Conservation (phyloP, 2,888 invertebrate species). For the Eugnorisma glareosa region DNA sequence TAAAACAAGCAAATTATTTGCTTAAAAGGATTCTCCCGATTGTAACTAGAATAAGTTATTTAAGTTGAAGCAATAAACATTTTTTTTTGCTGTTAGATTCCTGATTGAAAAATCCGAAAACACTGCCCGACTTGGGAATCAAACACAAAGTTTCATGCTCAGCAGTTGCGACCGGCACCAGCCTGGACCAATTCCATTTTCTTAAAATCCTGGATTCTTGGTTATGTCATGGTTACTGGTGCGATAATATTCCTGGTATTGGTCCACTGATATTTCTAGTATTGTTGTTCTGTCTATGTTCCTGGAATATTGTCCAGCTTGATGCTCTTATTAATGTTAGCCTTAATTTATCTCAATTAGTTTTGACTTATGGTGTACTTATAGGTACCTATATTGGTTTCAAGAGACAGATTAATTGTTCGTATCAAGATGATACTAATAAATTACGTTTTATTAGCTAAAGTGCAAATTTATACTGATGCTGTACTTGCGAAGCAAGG, state of each 20-base stretch:
- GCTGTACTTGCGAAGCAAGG: not conserved
- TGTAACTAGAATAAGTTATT: too few species aligned
- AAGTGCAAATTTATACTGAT: not conserved
- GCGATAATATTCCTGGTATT: not conserved
- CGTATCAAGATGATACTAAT: not conserved
- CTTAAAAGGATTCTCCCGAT: too few species aligned
- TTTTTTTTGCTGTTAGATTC: too few species aligned
- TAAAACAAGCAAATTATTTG: too few species aligned
- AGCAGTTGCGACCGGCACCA: too few species aligned
- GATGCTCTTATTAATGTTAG: not conserved
- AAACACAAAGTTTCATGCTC: not conserved
- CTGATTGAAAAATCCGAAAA: not conserved
- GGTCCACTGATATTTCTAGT: not conserved
- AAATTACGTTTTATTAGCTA: not conserved
- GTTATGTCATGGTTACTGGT: not conserved
- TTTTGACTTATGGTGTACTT: conserved; percentile 1
- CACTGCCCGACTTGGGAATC: not conserved
- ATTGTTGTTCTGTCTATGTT: not conserved
- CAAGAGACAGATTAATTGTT: conserved; percentile 24
- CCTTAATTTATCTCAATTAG: conserved; percentile 20
- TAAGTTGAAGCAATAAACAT: too few species aligned
- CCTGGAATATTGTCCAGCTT: conserved; percentile 4
- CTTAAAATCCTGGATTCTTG: not conserved
- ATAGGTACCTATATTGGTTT: too few species aligned
- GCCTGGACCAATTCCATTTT: not conserved